Evolutionary conservation across 35 echinoderm and acorn worm genomes (phyloP).

Genomic region (Apostichopus parvimensis): DNA sequence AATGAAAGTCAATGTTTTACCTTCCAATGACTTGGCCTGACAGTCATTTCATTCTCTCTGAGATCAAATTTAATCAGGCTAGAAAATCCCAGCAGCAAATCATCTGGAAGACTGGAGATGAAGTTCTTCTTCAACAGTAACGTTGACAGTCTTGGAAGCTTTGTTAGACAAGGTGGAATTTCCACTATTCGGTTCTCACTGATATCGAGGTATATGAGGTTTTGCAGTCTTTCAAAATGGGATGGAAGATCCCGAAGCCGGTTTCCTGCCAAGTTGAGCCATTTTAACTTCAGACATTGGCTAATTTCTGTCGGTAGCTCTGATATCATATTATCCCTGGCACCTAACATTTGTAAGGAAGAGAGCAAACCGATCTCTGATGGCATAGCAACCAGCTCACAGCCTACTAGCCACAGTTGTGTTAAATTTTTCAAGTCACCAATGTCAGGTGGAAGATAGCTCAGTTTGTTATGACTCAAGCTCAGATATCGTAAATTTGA

Average conservation of each 20-base stretch:
- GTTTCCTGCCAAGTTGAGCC: conserved; percentile 83
- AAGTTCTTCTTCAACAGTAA: conserved; percentile 75
- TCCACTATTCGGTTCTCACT: conserved; percentile 71
- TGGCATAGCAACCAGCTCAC: conserved; percentile 68
- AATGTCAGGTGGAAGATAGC: conserved; percentile 86
- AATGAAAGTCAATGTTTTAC: conserved; percentile 40
- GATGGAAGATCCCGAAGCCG: conserved; percentile 53
- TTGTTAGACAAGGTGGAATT: conserved; percentile 53
- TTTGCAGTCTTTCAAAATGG: conserved; percentile 67
- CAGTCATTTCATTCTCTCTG: conserved; percentile 80
- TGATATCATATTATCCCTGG: conserved; percentile 79
- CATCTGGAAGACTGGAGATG: conserved; percentile 76
- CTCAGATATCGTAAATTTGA: conserved; percentile 82
- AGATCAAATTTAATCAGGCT: conserved; percentile 83
- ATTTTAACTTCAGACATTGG: conserved; percentile 64
- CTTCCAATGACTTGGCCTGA: conserved; percentile 95
- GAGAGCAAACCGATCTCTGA: conserved; percentile 76
- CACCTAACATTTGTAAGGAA: conserved; percentile 74
- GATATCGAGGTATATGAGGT: conserved; percentile 79
- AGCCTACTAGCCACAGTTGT: conserved; percentile 83
- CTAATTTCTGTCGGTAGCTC: conserved; percentile 69
- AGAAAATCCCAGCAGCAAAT: conserved; percentile 77
- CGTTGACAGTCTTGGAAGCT: conserved; percentile 64
- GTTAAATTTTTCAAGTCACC: conserved; percentile 79
- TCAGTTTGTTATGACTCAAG: conserved; percentile 84